These are phyloP conservation scores for Ctenoplectra terminalis DNA, from an alignment of 1,140 invertebrate genomes.

Conservation along the genomic window DNA sequence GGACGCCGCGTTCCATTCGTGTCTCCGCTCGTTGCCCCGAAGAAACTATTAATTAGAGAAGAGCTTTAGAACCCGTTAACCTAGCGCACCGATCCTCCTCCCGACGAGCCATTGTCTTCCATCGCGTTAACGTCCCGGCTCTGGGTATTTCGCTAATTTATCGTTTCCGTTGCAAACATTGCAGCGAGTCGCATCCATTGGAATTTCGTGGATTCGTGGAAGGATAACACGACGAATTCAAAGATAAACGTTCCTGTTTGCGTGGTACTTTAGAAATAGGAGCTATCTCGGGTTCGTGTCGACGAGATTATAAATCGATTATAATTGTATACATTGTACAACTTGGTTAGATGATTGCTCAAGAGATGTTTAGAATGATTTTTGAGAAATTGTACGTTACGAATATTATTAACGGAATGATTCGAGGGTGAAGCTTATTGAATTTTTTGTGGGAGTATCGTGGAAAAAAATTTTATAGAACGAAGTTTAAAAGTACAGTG, in stretches of 20 bases:
- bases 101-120: constrained; percentile 23
- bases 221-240: neutral
- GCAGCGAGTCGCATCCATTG: neutral
- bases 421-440: no score
- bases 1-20: neutral
- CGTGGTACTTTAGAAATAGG: neutral
- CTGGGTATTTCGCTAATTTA: constrained; percentile 36
- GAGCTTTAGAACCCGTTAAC: constrained; percentile 26
- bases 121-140: neutral
- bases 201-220: neutral
- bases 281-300: no score
- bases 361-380: no score
- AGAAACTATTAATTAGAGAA: constrained; percentile 24
- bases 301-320: no score
- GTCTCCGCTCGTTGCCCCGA: neutral
- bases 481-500: no score
- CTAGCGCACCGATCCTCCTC: neutral
- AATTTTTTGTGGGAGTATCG: no score
- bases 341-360: no score
- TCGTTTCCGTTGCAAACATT: constrained; percentile 2
- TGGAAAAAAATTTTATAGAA: no score
- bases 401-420: no score
- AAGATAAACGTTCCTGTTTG: neutral
- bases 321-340: no score
- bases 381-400: no score